These are phyloP conservation scores for Corythornis leucogaster DNA, from an alignment of 2,797 vertebrate species.

Conservation along the genomic window DNA sequence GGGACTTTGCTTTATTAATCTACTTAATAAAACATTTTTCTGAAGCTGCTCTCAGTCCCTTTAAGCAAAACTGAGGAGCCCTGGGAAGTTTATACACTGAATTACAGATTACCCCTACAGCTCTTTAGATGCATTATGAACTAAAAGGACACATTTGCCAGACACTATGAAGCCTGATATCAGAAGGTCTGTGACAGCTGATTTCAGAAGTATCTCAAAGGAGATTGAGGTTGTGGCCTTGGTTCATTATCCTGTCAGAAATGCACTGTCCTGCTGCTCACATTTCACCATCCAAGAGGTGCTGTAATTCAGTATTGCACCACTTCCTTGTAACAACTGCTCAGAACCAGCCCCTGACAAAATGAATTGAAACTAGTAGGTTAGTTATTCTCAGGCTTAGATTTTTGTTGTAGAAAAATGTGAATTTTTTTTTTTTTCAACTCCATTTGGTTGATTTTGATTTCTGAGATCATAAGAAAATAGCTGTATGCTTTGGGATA, in stretches of 20 bases:
- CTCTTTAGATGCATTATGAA: not conserved
- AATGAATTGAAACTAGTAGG: not conserved
- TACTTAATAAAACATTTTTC: not conserved
- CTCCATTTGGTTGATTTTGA: not conserved
- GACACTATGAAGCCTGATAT: not conserved
- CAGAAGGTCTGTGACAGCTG: not conserved
- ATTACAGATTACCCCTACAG: not conserved
- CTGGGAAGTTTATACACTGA: not conserved
- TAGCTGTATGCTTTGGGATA: not conserved
- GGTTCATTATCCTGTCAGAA: not conserved
- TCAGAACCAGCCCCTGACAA: not conserved
- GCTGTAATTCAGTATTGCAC: not conserved
- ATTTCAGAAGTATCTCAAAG: not conserved
- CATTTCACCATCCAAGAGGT: not conserved
- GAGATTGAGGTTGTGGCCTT: not conserved
- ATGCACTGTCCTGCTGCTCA: not conserved
- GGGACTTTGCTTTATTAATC: not conserved
- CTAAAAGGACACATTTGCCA: not conserved
- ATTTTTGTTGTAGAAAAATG: not conserved
- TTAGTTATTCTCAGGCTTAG: not conserved
- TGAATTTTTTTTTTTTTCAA: not conserved
- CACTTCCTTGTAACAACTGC: not conserved
- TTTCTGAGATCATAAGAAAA: not conserved
- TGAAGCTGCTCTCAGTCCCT: not conserved
- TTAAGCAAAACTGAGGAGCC: not conserved